A percentile compares a stretch with the other conserved stretches of the same genome.
Conservation (phyloP, 2,113 vertebrate genomes). For the Cephalophus harveyi region DNA sequence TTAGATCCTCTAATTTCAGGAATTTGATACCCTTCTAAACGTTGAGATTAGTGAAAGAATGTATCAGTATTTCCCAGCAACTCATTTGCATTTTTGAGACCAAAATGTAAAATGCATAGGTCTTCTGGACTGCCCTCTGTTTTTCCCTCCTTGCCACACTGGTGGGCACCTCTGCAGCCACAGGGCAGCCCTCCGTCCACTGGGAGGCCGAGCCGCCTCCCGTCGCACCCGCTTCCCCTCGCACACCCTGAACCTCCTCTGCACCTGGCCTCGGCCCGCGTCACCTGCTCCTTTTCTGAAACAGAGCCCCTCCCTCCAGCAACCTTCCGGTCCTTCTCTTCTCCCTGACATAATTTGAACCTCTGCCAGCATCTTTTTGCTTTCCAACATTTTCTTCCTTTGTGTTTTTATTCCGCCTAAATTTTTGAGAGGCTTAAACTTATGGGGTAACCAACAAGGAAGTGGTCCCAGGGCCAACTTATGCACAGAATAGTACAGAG, state of each 20-base stretch:
- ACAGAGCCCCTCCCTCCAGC: not conserved
- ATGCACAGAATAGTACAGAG: not conserved
- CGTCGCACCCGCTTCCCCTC: not conserved
- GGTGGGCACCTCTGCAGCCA: not conserved
- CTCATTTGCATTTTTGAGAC: not conserved
- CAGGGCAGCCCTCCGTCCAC: not conserved
- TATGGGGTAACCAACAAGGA: not conserved
- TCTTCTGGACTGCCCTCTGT: not conserved
- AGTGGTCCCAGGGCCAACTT: not conserved
- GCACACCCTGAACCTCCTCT: not conserved
- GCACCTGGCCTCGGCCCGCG: not conserved
- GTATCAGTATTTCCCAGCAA: not conserved
- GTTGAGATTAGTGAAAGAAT: not conserved
- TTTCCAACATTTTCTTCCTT: not conserved
- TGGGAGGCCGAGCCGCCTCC: not conserved
- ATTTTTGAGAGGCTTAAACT: not conserved
- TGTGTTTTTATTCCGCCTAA: not conserved
- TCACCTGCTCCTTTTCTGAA: not conserved
- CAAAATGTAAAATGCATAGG: not conserved
- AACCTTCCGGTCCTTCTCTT: not conserved
- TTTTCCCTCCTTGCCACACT: not conserved
- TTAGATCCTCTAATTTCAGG: not conserved
- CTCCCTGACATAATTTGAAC: not conserved
- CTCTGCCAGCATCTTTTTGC: not conserved
- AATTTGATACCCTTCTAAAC: not conserved